phyloP scores from a whole-genome alignment of 2,113 vertebrate genomes.

The Syrmaticus mikado region DNA sequence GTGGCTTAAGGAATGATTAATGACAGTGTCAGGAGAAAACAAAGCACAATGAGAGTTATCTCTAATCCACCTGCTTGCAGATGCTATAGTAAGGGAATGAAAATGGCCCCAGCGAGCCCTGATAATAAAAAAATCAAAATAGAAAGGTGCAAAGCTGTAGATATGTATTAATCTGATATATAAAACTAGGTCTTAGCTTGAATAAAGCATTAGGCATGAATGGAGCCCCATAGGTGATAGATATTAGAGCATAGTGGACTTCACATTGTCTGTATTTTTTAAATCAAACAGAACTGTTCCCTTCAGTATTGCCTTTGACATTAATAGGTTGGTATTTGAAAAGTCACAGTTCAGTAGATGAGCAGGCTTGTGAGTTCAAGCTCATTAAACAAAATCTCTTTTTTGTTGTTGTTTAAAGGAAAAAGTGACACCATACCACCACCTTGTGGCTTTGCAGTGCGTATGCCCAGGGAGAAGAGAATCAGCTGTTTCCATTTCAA shows the following conservation, averaged over 20 bases:
- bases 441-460: slow-evolving; percentile 82
- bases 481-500: background rate
- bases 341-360: slow-evolving; percentile 88
- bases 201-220: slow-evolving; percentile 90
- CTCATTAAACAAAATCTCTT: slow-evolving; percentile 90
- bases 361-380: slow-evolving; percentile 86
- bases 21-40: slow-evolving; percentile 98
- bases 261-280: slow-evolving; percentile 95
- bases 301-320: slow-evolving; percentile 96
- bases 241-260: slow-evolving; percentile 95
- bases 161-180: slow-evolving; percentile 89
- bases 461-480: background rate
- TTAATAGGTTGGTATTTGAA: slow-evolving; percentile 97
- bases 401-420: slow-evolving; percentile 66
- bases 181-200: slow-evolving; percentile 85
- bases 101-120: slow-evolving; percentile 85
- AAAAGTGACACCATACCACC: slow-evolving; percentile 88
- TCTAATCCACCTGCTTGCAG: slow-evolving; percentile 98
- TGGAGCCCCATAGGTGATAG: slow-evolving; percentile 90
- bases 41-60: slow-evolving; percentile 99
- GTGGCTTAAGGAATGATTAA: slow-evolving; percentile 99
- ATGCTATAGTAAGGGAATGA: slow-evolving; percentile 92
- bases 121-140: slow-evolving; percentile 90
- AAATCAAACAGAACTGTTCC: slow-evolving; percentile 94
- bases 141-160: slow-evolving; percentile 87